Base-by-base conservation (phyloP, 2,888 invertebrate species). In the Andrena praecox region DNA sequence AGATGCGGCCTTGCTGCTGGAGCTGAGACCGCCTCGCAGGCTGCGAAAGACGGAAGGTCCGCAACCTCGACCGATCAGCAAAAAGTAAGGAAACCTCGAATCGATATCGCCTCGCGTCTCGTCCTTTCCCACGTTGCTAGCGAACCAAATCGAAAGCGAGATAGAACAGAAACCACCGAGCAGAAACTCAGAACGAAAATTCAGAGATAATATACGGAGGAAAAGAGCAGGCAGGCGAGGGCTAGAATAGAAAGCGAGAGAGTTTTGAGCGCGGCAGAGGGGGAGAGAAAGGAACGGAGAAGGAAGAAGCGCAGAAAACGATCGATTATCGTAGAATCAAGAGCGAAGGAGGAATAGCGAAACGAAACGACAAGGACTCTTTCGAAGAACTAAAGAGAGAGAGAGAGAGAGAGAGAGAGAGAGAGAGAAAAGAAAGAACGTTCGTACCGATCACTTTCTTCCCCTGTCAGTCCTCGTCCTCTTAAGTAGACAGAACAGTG, bases 11-110 rank as follows among this genome's bases (percentile, higher is more conserved):
- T 82, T 89, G 87, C 82, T 89, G 82, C 69, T 91, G 92, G 91
- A 93, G 92, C 89, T 93, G 91, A 93, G 84, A 91, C 91, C 91
- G 77, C 89, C 91, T 82, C 92, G 92, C 82, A 91, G 90, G 90
- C 90, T 92, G 86, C 91, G 90, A 85, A 91, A 91, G 80, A 85
- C 86, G 79, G 89, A 88, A 87, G 86, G 81, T 84, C 90, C 90
- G 70, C 89, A 87, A 83, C 91, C 85, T 66, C 87, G 84, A 85
- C 77, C 84, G 84, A 87, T 92, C 84, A 90, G 90, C 83, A 93
- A 91, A 92, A 91, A 93, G 93, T 93, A 93, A 93, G 93, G 91
- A 90, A 82, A 81, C 83, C 77, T 80, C 85, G 66, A 82, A 50
- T 77, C 42, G 56, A 70, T 82, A 85, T 84, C 85, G 87, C 82